Conservation (phyloP, 2,113 vertebrate genomes). For the Sceloporus tristichus region DNA sequence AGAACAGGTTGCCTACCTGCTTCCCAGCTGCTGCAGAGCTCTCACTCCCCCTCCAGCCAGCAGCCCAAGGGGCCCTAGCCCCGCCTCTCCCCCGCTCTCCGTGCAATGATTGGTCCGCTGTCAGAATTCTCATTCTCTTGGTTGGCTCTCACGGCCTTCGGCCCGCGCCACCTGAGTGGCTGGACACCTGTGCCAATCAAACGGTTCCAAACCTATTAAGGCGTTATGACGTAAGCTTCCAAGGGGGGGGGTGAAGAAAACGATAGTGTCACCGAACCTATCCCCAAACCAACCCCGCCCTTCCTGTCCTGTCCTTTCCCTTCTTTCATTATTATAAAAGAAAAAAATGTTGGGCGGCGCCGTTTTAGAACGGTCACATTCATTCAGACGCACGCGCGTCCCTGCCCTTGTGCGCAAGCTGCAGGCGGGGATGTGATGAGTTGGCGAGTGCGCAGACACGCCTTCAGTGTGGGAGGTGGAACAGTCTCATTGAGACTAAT, state of each 20-base stretch:
- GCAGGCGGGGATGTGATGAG: too few relatives aligned
- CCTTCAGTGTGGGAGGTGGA: too few relatives aligned
- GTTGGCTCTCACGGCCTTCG: not conserved
- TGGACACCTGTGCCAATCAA: fast-evolving
- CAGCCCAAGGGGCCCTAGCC: not conserved
- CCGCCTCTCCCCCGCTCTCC: not conserved
- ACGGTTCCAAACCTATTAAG: not conserved
- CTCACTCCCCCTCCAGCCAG: not conserved
- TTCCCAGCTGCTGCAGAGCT: not conserved
- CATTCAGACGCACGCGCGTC: too few relatives aligned
- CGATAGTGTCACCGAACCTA: too few relatives aligned
- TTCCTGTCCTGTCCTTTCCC: too few relatives aligned
- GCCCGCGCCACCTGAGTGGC: not conserved
- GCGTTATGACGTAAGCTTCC: not conserved
- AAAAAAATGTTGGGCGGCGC: fast-evolving
- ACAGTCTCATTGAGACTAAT: too few relatives aligned
- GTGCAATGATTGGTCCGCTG: not conserved
- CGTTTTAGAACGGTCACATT: fast-evolving
- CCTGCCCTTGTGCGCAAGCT: too few relatives aligned
- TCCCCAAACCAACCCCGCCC: too few relatives aligned
- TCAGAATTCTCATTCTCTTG: not conserved
- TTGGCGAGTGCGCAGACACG: too few relatives aligned
- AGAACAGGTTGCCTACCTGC: not conserved
- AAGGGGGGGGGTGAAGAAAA: not conserved
- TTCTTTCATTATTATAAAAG: not conserved